Evolutionary conservation across 2,797 vertebrate species (phyloP).

Genomic region (Capromys pilorides): DNA sequence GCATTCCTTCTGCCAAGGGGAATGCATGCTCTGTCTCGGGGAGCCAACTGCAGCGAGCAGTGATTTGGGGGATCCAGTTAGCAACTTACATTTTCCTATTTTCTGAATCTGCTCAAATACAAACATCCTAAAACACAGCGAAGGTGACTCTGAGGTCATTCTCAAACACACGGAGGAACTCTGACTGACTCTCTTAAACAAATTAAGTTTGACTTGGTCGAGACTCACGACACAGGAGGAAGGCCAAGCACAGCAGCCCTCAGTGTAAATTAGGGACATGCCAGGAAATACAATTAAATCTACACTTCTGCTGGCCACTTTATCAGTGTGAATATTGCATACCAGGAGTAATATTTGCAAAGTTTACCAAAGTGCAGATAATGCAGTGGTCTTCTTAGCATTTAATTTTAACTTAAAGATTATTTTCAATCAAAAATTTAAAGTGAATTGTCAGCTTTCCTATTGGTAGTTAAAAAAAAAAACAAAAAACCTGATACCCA

Average conservation of each 20-base stretch:
- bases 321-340: not conserved
- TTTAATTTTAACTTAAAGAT: not conserved
- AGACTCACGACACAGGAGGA: not conserved
- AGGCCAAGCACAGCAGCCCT: not conserved
- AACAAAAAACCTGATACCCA: not conserved
- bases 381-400: not conserved
- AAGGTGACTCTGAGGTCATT: slow-evolving; percentile 14
- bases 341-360: slow-evolving; percentile 12
- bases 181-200: slow-evolving; percentile 2
- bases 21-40: not conserved
- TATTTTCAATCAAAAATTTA: not conserved
- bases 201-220: slow-evolving; percentile 46
- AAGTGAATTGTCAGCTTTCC: not conserved
- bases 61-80: not conserved
- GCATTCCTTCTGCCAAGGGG: not conserved
- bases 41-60: not conserved
- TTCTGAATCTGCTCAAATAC: slow-evolving; percentile 31
- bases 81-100: not conserved
- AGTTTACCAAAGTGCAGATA: not conserved
- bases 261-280: not conserved
- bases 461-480: not conserved
- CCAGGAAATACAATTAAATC: not conserved
- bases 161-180: not conserved
- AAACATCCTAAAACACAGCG: not conserved
- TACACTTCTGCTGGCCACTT: not conserved